Evolutionary conservation across 2,797 vertebrate genomes (phyloP), one percentile per base, ranked within the genome.

Genomic region (Rhinoraja longicauda): DNA sequence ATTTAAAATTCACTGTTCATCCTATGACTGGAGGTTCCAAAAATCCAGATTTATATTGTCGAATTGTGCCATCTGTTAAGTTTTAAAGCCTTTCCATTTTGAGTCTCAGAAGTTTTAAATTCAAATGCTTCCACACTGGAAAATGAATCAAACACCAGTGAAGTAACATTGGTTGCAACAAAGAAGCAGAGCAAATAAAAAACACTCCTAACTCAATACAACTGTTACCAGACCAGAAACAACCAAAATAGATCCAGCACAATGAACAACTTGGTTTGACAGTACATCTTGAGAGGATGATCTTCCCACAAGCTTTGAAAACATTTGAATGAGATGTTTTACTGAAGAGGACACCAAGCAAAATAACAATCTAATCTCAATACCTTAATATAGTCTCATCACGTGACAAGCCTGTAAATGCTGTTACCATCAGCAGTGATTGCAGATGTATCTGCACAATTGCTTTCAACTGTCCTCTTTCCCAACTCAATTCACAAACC

Each of bases 341-440:
- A 94, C 94, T 96, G 95, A 95, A 94, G n/a, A 88, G 84, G n/a
- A 67, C 17, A 36, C 84, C 15, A 67, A 67, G 84, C 59, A 67
- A 95, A 96, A 93, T 92, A 95, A 95, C 94, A 88, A 94, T 93
- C 94, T 95, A 96, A 96, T 96, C 96, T 96, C 94, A 19, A 94
- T 94, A 94, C 95, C 96, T 97, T 97, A 96, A 97, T 96, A 96
- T 97, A 96, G 96, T 96, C 94, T 96, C 0, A 64, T 95, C 94
- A 93, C 3, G 93, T 29, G 96, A 97, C 96, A 96, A 96, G 94
- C 96, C 94, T 4, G 21, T 95, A 95, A 95, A 82, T 94, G 96
- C 96, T 97, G 96, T 97, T 96, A 96, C 95, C 96, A 0, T 96
- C 0, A 0, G 90, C 1, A 21, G 84, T 88, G 84, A 88, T 88